A percentile compares a stretch with the other conserved stretches of the same genome.
These are phyloP conservation scores for Cydia amplana DNA, from an alignment of 1,140 invertebrate genomes.

Conservation along the genomic window DNA sequence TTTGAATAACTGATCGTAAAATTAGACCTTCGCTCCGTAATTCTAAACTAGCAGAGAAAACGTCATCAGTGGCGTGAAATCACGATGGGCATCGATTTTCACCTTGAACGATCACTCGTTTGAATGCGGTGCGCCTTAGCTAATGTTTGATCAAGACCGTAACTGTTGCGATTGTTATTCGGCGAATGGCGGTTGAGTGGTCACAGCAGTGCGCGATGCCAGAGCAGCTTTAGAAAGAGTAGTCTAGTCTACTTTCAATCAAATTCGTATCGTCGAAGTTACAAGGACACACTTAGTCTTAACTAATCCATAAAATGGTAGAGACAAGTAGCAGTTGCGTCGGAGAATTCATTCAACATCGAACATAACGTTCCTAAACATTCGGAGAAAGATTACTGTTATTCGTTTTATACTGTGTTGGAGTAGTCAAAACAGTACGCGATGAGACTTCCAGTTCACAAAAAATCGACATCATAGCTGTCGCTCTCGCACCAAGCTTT, in stretches of 20 bases:
- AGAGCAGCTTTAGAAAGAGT: neutral
- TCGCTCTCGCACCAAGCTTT: neutral
- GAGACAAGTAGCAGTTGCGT: neutral
- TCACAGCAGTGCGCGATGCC: neutral
- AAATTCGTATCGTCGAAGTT: too few relatives aligned
- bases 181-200: conserved; percentile 9
- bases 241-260: too few relatives aligned
- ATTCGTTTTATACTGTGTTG: neutral
- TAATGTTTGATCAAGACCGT: conserved; percentile 52
- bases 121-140: conserved; percentile 45
- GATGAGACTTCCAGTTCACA: neutral
- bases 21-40: conserved; percentile 22
- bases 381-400: neutral
- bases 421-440: neutral
- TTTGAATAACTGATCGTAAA: conserved; percentile 23
- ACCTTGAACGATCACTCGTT: conserved; percentile 58
- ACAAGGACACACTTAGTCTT: neutral
- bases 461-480: conserved; percentile 1
- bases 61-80: conserved; percentile 58
- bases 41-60: conserved; percentile 18
- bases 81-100: conserved; percentile 62
- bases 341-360: neutral
- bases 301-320: neutral
- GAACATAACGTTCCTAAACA: neutral
- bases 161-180: conserved; percentile 39